Base-by-base conservation (phyloP, 2,113 vertebrate species). In the Psophia crepitans region DNA sequence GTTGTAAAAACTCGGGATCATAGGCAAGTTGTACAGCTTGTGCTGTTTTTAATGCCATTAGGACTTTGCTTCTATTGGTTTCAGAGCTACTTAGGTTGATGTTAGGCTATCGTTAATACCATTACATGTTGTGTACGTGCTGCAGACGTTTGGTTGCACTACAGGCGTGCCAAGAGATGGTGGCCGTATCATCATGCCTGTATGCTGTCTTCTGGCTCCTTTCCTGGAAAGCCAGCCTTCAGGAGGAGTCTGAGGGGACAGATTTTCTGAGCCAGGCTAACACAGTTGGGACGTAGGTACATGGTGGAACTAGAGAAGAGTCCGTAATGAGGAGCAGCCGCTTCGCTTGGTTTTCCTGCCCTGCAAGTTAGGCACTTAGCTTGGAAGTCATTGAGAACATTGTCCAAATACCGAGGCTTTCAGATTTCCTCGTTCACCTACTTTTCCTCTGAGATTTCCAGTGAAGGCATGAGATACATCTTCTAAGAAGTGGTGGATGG, bases 181-280 rank as follows among this genome's bases (percentile, higher is more conserved):
- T 1, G 3, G 20, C 49, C 5, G 0, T 41, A 6, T 20, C 16
- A 6, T 43, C 21, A 1, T 0, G 1, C 30, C 46, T 20, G 0
- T 35, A 23, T 6, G 3, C 20, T 13, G 27, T 37, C 28, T 46
- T 54, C 33, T 26, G 11, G 8, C 33, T 64, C 16, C 39, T 3
- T 26, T 71, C 8, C 30, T 43, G 60, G 27, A n/a, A 66, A 66
- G 26, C 3, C 57, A 43, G 15, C 24, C 11, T 70, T 48, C 0
- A 1, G 57, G 5, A 49, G 32, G 30, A 58, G 10, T 14, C 37
- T 63, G 46, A 78, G 48, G 20, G 43, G 15, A 20, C 20, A 1
- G 8, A 65, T 41, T 37, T 74, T 53, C 84, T 37, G 60, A 54
- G 57, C 7, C 46, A 33, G 35, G 6, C 66, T 63, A 64, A 20